Base-by-base conservation (phyloP, 35 echinoderm and acorn worm genomes). In the Stichopus chloronotus region DNA sequence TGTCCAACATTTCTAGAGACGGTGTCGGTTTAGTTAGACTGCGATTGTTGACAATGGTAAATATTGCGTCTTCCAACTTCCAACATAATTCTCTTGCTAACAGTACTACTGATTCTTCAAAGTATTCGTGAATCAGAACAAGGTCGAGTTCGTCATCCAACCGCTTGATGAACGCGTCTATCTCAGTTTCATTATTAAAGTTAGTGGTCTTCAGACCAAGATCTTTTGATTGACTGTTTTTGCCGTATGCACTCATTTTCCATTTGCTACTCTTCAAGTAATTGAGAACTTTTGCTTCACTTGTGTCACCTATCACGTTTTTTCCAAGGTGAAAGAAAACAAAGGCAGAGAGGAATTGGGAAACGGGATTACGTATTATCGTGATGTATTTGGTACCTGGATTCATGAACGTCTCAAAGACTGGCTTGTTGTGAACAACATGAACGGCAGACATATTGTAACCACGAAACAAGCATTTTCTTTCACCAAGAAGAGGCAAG, bases 121-220 rank as follows among this genome's bases (percentile, higher is more conserved):
- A 88, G 65, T 88, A 88, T 17, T 88, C 86, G 57, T 19, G 10
- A 11, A 88, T 88, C 5, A 88, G 58, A 65, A 88, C 86, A 23
- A 88, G 58, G 30, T 88, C 86, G n/a, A 88, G 22, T 25, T 88
- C 55, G 9, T 71, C n/a, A 63, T 60, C 23, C 20, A 88, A 71
- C 23, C 25, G 19, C 19, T 16, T 54, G 21, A 84, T 84, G 14
- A 54, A 20, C 1, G 54, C 53, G 7, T 88, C 23, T 1, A 88
- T 88, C 25, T 65, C n/a, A 56, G 56, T 6, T 20, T 87, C n/a
- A 57, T 87, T 87, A 3, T 87, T 56, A 57, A 87, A 87, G 56
- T 6, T 21, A 22, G 11, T n/a, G 8, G 8, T 63, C 14, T 14
- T 17, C 56, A 88, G 24, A 63, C 86, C 86, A 7, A 88, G 59